Conservation (phyloP, 2,888 invertebrate genomes). For the Bhutanitis thaidina region DNA sequence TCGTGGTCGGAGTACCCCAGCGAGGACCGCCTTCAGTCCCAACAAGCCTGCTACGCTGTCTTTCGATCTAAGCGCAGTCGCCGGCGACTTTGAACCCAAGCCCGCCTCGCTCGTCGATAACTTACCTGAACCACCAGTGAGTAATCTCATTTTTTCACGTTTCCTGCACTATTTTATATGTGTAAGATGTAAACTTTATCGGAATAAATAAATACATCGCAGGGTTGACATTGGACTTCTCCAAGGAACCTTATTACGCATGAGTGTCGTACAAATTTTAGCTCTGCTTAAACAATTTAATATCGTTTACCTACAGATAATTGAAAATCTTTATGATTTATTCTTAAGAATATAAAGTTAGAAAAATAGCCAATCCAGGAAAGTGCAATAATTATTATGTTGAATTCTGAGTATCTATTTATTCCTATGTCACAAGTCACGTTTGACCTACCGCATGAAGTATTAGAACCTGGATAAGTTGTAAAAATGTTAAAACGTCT, state of each 20-base stretch:
- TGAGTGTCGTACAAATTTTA: no score
- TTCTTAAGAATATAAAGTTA: no score
- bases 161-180: neutral
- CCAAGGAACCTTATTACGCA: no score
- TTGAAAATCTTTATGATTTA: no score
- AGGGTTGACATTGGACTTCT: neutral
- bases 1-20: slow-evolving; percentile 55
- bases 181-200: neutral
- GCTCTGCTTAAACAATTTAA: no score
- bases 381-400: no score
- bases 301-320: no score
- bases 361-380: no score
- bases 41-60: slow-evolving; percentile 48
- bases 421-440: neutral
- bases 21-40: slow-evolving; percentile 54
- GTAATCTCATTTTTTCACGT: slow-evolving; percentile 19
- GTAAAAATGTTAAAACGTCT: neutral
- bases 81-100: slow-evolving; percentile 51
- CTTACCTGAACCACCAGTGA: slow-evolving; percentile 50
- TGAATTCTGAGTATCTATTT: slow-evolving; percentile 16
- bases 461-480: neutral
- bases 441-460: slow-evolving; percentile 6
- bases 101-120: slow-evolving; percentile 48
- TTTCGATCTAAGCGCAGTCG: slow-evolving; percentile 53
- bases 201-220: slow-evolving; percentile 12